Evolutionary conservation across 2,888 invertebrate species (phyloP), one percentile per base, ranked within the genome.

Genomic region (Tiphia femorata): DNA sequence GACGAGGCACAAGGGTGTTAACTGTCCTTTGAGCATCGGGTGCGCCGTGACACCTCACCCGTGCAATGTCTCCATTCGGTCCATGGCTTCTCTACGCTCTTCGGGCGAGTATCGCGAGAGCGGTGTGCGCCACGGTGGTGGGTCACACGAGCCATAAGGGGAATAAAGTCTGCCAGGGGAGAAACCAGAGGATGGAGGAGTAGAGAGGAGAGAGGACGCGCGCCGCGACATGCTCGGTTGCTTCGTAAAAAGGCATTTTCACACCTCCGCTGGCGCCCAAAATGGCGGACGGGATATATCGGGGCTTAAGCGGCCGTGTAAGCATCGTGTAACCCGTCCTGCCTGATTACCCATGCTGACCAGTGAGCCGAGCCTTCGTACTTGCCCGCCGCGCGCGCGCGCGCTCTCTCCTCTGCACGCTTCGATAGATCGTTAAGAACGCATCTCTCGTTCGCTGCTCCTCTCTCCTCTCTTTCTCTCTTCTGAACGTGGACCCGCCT

Each of bases 301-400:
- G 21, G 44, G 21, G n/a, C 44, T 17, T 17, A 23, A 17, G 58
- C 47, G 53, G 21, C 66, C 57, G 63, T 69, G 66, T 66, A 66
- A 69, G 65, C 68, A 61, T 63, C 69, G 65, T 55, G 68, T 68
- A 69, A 67, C 58, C 51, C 8, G 47, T 55, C 60, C 81, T 77
- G 77, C 70, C 67, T 78, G 82, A 82, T 81, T 81, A 80, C 74
- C 69, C 75, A 67, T 69, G 65, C 68, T 73, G 70, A 72, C 69
- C 78, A 75, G 52, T 76, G 76, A 77, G 71, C 77, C 76, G 76
- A 73, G 68, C 62, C 68, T 62, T 62, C 14, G 14, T 14, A 14
- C n/a, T n/a, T n/a, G n/a, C n/a, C n/a, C n/a, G n/a, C n/a, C n/a
- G n/a, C n/a, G n/a, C n/a, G n/a, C n/a, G n/a, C n/a, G n/a, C n/a